Conservation (phyloP, 92 coral and sea anemone genomes). For the Pocillopora meandrina region DNA sequence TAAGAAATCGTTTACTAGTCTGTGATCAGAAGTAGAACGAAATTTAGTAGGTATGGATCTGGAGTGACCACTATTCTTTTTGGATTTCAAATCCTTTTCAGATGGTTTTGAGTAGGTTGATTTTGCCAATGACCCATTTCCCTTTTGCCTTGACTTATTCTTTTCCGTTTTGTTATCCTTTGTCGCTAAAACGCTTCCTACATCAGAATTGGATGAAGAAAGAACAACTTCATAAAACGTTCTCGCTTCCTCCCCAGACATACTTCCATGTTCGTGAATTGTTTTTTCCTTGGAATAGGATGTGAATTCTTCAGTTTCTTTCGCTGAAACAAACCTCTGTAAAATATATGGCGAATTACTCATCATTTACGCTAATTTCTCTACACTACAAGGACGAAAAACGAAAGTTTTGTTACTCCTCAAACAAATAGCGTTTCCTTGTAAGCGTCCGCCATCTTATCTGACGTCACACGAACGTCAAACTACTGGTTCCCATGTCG, state of each 20-base stretch:
- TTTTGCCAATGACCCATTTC: neutral
- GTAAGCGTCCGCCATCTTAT: slow-evolving; percentile 24
- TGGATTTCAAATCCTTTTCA: neutral
- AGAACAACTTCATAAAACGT: slow-evolving; percentile 78
- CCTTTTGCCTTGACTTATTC: neutral
- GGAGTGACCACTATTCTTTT: neutral
- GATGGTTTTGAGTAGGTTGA: neutral
- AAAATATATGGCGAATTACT: slow-evolving; percentile 4
- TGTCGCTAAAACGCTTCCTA: neutral
- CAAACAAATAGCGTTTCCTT: too few species aligned
- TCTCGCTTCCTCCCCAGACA: slow-evolving; percentile 86
- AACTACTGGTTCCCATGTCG: neutral
- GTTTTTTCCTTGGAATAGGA: neutral
- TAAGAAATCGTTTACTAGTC: slow-evolving; percentile 67
- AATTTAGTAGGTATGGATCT: slow-evolving; percentile 5
- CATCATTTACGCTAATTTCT: neutral
- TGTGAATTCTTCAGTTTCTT: neutral
- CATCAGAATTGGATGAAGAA: slow-evolving; percentile 21
- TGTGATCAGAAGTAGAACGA: slow-evolving; percentile 12
- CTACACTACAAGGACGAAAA: too few species aligned
- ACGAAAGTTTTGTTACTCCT: too few species aligned
- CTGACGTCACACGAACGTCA: neutral
- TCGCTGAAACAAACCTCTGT: slow-evolving; percentile 44
- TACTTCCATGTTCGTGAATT: slow-evolving; percentile 20
- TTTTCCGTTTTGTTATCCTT: neutral